These are phyloP conservation scores for Drosophila leontia DNA, from an alignment of 1,140 invertebrate genomes.

Conservation along the genomic window DNA sequence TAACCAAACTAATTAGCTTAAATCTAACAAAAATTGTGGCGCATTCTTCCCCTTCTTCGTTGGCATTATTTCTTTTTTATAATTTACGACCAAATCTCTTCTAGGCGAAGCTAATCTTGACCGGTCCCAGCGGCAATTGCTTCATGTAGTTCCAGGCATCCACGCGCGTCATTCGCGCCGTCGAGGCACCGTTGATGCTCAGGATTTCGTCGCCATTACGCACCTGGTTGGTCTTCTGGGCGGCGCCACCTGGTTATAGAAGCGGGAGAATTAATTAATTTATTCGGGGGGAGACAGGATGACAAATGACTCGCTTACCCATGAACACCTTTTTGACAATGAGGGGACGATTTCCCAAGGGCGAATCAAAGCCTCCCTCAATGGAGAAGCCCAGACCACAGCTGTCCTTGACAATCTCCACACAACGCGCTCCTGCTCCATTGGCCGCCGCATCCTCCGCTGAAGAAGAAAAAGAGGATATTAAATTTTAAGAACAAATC, in stretches of 20 bases:
- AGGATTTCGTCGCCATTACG: conserved; percentile 94
- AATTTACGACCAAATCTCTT: not conserved
- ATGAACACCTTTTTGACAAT: conserved; percentile 96
- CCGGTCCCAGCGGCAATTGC: conserved; percentile 92
- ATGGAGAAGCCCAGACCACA: conserved; percentile 96
- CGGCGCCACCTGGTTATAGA: conserved; percentile 90
- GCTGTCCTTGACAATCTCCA: conserved; percentile 93
- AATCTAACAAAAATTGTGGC: conserved; percentile 76
- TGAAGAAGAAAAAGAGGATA: conserved; percentile 2
- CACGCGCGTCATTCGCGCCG: conserved; percentile 93
- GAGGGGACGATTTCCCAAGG: conserved; percentile 93
- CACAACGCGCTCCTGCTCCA: conserved; percentile 72
- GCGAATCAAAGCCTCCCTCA: conserved; percentile 96
- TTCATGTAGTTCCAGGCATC: conserved; percentile 97
- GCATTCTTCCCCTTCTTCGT: conserved; percentile 57
- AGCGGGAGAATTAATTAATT: conserved; percentile 3
- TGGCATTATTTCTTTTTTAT: not conserved
- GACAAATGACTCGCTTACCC: conserved; percentile 87
- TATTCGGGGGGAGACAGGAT: not conserved
- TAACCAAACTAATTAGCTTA: conserved; percentile 57
- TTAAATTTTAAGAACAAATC: no score
- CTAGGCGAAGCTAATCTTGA: conserved; percentile 85
- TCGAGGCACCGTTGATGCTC: conserved; percentile 92
- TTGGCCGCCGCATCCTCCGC: conserved; percentile 63
- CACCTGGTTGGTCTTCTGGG: conserved; percentile 93